Evolutionary conservation across 2,888 invertebrate genomes (phyloP).

Genomic region (Scotopteryx bipunctaria): DNA sequence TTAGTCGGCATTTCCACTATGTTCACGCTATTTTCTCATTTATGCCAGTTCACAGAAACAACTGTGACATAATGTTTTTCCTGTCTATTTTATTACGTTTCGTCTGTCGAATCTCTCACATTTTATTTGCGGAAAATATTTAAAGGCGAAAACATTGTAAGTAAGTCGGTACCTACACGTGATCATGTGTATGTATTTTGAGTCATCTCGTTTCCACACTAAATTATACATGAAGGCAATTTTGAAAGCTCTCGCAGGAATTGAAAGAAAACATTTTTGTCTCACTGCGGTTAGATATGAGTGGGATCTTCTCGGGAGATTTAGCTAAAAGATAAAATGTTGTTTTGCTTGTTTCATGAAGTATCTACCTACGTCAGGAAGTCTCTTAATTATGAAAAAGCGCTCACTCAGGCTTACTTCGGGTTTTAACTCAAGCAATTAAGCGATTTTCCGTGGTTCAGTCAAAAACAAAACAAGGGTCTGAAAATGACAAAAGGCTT

Average conservation of each 20-base stretch:
- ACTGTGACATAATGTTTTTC: conserved; percentile 6
- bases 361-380: not conserved
- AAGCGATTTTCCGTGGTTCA: conserved; percentile 30
- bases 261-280: conserved; percentile 45
- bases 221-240: conserved; percentile 47
- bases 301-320: not conserved
- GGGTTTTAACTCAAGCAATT: conserved; percentile 13
- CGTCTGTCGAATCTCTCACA: conserved; percentile 11
- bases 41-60: not conserved
- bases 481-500: conserved; percentile 35
- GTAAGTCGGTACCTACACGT: not conserved
- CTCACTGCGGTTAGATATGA: conserved; percentile 20
- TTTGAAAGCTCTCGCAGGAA: conserved; percentile 39
- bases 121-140: conserved; percentile 12
- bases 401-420: conserved; percentile 8
- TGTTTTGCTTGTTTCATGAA: not conserved
- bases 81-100: conserved; percentile 10
- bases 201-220: conserved; percentile 33
- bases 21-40: not conserved
- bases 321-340: not conserved
- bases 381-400: conserved; percentile 3
- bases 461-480: conserved; percentile 29
- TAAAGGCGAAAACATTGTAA: conserved; percentile 7
- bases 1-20: not conserved
- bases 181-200: conserved; percentile 16